Conservation (phyloP, 2,888 invertebrate species). For the Drosophila picticornis region DNA sequence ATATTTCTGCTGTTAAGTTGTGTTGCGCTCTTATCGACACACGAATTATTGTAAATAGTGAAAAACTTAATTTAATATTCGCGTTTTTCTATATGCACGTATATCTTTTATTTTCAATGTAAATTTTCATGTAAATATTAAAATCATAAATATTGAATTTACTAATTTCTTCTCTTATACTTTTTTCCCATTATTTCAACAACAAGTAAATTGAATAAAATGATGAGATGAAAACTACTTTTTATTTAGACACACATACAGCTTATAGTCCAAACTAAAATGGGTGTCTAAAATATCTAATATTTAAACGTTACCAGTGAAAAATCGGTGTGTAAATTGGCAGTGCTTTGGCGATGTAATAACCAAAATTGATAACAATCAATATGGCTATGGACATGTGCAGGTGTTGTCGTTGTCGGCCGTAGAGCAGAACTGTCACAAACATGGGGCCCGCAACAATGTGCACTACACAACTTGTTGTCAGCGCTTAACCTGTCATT, state of each 20-base stretch:
- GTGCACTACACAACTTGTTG: constrained; percentile 50
- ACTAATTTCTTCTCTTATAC: background rate
- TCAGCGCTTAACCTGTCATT: constrained; percentile 81
- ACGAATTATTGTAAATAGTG: constrained; percentile 37
- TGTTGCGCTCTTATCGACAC: constrained; percentile 33
- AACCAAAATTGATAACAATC: constrained; percentile 81
- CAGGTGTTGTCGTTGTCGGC: constrained; percentile 40
- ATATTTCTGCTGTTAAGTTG: background rate
- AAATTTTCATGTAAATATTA: constrained; percentile 16
- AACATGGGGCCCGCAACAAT: constrained; percentile 47
- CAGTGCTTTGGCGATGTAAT: constrained; percentile 72
- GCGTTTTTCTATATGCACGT: background rate
- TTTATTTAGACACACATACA: background rate
- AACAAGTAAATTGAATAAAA: background rate
- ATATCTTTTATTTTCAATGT: constrained; percentile 8
- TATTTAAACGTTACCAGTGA: constrained; percentile 52
- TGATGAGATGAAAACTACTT: background rate
- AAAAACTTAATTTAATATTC: constrained; percentile 33
- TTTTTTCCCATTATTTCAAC: background rate
- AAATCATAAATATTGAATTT: constrained; percentile 24
- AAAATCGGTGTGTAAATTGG: constrained; percentile 76
- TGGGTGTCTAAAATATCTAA: constrained; percentile 16
- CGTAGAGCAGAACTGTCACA: constrained; percentile 42
- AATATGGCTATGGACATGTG: constrained; percentile 78
- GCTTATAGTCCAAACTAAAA: background rate